A percentile compares a stretch with the other conserved stretches of the same genome.
Evolutionary conservation across 37 sponge, comb jelly and placozoan genomes (phyloP).

Genomic region (Spongilla lacustris): DNA sequence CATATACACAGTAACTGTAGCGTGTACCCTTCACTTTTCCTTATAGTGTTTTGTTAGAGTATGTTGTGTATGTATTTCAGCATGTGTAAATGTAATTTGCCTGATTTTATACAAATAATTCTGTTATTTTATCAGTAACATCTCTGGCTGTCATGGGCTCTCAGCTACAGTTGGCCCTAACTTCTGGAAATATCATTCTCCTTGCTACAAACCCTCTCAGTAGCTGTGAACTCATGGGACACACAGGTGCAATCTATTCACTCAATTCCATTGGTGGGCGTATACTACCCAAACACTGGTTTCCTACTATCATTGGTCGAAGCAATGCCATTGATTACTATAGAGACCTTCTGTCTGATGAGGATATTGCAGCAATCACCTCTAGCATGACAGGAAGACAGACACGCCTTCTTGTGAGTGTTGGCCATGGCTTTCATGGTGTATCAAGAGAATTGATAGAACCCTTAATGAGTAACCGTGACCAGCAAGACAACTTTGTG

Average conservation of each 20-base stretch:
- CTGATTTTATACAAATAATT: no score
- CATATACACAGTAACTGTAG: no score
- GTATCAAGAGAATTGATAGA: constrained; percentile 54
- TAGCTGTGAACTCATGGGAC: constrained; percentile 38
- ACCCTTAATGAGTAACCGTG: constrained; percentile 46
- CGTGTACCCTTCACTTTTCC: no score
- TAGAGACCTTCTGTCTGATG: constrained; percentile 40
- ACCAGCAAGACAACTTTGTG: constrained; percentile 54
- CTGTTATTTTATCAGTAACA: constrained; percentile 26
- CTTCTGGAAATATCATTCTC: constrained; percentile 29
- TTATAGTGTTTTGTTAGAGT: no score
- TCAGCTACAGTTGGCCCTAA: constrained; percentile 31
- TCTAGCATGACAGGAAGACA: constrained; percentile 57
- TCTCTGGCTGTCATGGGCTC: constrained; percentile 36
- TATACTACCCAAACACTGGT: constrained; percentile 70
- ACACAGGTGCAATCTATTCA: constrained; percentile 38
- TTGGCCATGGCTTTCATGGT: constrained; percentile 72
- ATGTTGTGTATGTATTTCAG: no score
- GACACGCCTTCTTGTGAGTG: constrained; percentile 38
- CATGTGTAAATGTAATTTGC: no score
- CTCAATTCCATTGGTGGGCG: constrained; percentile 58
- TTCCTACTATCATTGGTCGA: constrained; percentile 78
- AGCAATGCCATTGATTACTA: constrained; percentile 71
- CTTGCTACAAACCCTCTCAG: constrained; percentile 15
- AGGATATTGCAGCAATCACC: constrained; percentile 41